Conservation (phyloP, 2,888 invertebrate species). For the Ophion ventricosus region DNA sequence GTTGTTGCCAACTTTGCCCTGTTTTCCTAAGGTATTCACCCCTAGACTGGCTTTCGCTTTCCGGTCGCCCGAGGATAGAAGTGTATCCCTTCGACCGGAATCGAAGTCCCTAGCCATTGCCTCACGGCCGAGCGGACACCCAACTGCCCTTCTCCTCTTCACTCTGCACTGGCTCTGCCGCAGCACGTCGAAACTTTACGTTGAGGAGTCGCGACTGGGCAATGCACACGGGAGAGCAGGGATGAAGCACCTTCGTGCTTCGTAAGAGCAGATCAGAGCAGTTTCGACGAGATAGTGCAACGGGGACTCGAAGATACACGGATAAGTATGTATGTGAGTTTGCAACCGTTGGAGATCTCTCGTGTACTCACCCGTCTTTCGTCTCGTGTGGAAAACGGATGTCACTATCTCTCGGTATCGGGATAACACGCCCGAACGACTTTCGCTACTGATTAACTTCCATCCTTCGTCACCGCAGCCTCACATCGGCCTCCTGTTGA, state of each 20-base stretch:
- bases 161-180: slow-evolving; percentile 69
- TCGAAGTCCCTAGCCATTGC: slow-evolving; percentile 69
- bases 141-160: slow-evolving; percentile 72
- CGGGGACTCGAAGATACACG: slow-evolving; percentile 27
- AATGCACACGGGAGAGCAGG: slow-evolving; percentile 26
- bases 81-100: slow-evolving; percentile 69
- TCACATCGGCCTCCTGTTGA: slow-evolving; percentile 23
- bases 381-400: slow-evolving; percentile 54
- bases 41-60: slow-evolving; percentile 30
- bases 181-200: slow-evolving; percentile 69
- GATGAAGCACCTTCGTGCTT: slow-evolving; percentile 3
- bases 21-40: slow-evolving; percentile 37
- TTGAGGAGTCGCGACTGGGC: slow-evolving; percentile 60
- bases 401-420: slow-evolving; percentile 58
- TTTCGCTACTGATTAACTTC: slow-evolving; percentile 59
- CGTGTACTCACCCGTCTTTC: slow-evolving; percentile 20
- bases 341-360: background rate
- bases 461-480: slow-evolving; percentile 27
- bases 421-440: slow-evolving; percentile 52
- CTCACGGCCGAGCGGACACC: slow-evolving; percentile 73
- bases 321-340: slow-evolving; percentile 16
- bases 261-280: slow-evolving; percentile 35
- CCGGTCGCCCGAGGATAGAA: slow-evolving; percentile 48
- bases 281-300: slow-evolving; percentile 37
- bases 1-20: slow-evolving; percentile 14